Conservation (phyloP, 2,888 invertebrate species). For the Drosophila tripunctata region DNA sequence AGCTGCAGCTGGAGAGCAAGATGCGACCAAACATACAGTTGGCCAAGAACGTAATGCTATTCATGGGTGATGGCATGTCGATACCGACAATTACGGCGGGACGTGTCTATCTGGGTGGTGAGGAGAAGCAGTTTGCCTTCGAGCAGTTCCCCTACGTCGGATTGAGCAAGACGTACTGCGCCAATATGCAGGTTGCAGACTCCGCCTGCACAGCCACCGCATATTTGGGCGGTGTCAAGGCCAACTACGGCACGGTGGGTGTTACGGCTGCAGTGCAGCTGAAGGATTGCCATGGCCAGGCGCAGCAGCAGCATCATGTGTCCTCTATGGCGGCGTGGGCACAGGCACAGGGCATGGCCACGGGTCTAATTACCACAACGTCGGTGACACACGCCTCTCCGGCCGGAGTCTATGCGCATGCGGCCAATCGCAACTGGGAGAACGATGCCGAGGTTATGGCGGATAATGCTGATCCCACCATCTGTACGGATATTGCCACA, state of each 20-base stretch:
- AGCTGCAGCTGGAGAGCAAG: constrained; percentile 81
- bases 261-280: constrained; percentile 88
- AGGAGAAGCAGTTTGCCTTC: constrained; percentile 89
- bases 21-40: constrained; percentile 80
- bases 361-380: constrained; percentile 90
- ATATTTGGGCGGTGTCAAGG: constrained; percentile 91
- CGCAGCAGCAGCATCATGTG: constrained; percentile 86
- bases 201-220: constrained; percentile 94
- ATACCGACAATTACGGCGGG: constrained; percentile 92
- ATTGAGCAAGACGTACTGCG: constrained; percentile 92
- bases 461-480: constrained; percentile 84
- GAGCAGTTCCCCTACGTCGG: constrained; percentile 91
- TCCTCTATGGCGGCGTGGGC: constrained; percentile 90
- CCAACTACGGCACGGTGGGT: constrained; percentile 91
- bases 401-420: constrained; percentile 90
- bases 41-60: constrained; percentile 88
- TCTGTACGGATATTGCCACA: constrained; percentile 89
- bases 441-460: constrained; percentile 87
- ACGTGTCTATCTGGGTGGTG: constrained; percentile 91
- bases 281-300: constrained; percentile 88
- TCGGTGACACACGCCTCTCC: constrained; percentile 92
- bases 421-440: constrained; percentile 90
- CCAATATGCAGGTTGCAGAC: constrained; percentile 92
- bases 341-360: constrained; percentile 87
- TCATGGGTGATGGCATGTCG: constrained; percentile 94